Base-by-base conservation (phyloP, 1,140 invertebrate species). In the Branchinecta lynchi region DNA sequence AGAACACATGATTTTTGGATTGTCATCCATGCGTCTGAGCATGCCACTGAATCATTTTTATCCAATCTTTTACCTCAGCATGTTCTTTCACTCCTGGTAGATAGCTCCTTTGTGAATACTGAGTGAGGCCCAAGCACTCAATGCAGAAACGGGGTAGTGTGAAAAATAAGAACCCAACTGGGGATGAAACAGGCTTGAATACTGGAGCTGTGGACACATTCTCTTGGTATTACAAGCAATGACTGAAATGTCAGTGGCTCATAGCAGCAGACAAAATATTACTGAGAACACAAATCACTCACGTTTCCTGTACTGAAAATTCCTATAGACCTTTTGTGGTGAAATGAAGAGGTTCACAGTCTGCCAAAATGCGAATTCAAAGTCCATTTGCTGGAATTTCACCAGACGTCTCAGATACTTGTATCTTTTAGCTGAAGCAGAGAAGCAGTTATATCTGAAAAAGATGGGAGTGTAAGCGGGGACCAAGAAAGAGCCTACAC, bases 311-410 rank as follows among this genome's bases (percentile, higher is more conserved):
- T 96, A 98, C 75, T 95, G 89, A 79, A 97, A 98, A 82, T 98
- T 97, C 79, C 93, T 87, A 76, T 97, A 98, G 5, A 99, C 93
- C 86, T 97, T 98, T 78, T 98, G 93, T 43, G 96, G 96, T 0
- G 93, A 84, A 69, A 90, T 84, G 79, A 99, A 94, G 68, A 99
- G 81, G 80, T 96, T 97, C 0, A 96, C 80, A 92, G 98, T 98
- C 85, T 99, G 96, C 96, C 96, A 99, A 10, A 90, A 82, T 3
- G 96, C 96, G 84, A 96, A 99, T 78, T 99, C 93, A 83, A 99
- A 99, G 79, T 99, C 96, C 96, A 99, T 99, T 81, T 98, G 96
- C 76, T 92, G 85, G 77, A 93, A 95, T 80, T 95, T 93, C 43
- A 97, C 84, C 46, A 99, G 79, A 75, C 94, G 84, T 74, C 92